phyloP scores from a whole-genome alignment of 1,140 invertebrate genomes.

The Diploscapter pachys region DNA sequence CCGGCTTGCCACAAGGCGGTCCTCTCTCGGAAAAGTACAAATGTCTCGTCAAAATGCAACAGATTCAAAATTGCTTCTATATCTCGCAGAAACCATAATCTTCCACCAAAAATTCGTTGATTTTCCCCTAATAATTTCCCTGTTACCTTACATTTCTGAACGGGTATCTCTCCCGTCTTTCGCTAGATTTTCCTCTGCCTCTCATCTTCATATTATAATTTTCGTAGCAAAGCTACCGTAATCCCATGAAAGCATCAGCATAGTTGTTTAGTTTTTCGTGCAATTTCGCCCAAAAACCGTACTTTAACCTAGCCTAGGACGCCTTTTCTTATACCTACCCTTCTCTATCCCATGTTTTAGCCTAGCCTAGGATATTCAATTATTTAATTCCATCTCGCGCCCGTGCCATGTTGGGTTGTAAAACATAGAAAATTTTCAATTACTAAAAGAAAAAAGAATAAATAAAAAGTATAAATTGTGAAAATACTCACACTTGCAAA shows the following conservation, averaged over 20 bases:
- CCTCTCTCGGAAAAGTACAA: slow-evolving; percentile 57
- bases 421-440: not conserved
- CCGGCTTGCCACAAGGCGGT: slow-evolving; percentile 54
- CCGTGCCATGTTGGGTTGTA: too few relatives aligned
- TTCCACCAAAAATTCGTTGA: not conserved
- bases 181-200: slow-evolving; percentile 16
- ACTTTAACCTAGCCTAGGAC: slow-evolving; percentile 11
- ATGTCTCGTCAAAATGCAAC: slow-evolving; percentile 51
- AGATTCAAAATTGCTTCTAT: slow-evolving; percentile 58
- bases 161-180: slow-evolving; percentile 9
- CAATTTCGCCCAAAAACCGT: not conserved
- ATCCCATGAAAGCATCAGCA: not conserved
- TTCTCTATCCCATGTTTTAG: slow-evolving; percentile 1
- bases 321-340: slow-evolving; percentile 11
- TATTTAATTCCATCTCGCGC: too few relatives aligned
- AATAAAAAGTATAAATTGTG: slow-evolving; percentile 22
- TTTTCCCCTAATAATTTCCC: slow-evolving; percentile 3
- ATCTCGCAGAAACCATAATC: slow-evolving; percentile 51
- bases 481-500: slow-evolving; percentile 30
- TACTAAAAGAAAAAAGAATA: slow-evolving; percentile 22
- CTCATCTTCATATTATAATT: slow-evolving; percentile 1
- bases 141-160: not conserved
- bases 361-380: too few relatives aligned
- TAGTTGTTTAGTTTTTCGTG: slow-evolving; percentile 13
- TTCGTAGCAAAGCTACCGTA: slow-evolving; percentile 1